Evolutionary conservation across 2,888 invertebrate genomes (phyloP).

Genomic region (Perizoma flavofasciatum): DNA sequence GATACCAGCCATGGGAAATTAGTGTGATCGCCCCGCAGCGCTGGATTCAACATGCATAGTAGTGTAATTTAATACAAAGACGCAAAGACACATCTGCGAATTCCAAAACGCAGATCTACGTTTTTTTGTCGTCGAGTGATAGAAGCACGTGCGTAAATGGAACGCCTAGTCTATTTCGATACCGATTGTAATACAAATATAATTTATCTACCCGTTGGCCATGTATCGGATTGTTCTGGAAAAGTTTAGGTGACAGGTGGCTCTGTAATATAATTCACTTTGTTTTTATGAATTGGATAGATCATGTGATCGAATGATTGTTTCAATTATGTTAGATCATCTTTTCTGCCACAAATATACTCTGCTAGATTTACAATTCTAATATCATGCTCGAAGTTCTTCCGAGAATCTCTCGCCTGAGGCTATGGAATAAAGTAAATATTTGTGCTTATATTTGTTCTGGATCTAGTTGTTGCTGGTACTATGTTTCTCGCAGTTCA

Average conservation of each 20-base stretch:
- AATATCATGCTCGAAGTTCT: too few relatives aligned
- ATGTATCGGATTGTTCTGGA: constrained; percentile 15
- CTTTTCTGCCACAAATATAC: background rate
- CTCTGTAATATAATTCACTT: constrained; percentile 11
- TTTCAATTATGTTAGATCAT: constrained; percentile 1
- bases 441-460: too few relatives aligned
- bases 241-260: constrained; percentile 20
- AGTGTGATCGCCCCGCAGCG: too few relatives aligned
- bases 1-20: too few relatives aligned
- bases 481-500: too few relatives aligned
- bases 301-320: constrained; percentile 1
- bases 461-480: too few relatives aligned
- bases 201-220: constrained; percentile 29
- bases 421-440: too few relatives aligned
- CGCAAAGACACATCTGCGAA: constrained; percentile 6
- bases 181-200: constrained; percentile 20
- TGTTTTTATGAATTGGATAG: constrained; percentile 5
- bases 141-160: constrained; percentile 36
- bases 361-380: background rate
- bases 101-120: too few relatives aligned
- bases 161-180: constrained; percentile 32
- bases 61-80: background rate
- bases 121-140: constrained; percentile 18
- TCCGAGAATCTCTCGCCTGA: too few relatives aligned
- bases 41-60: too few relatives aligned